Conservation (phyloP, 2,888 invertebrate genomes). For the Mellilla xanthometata region DNA sequence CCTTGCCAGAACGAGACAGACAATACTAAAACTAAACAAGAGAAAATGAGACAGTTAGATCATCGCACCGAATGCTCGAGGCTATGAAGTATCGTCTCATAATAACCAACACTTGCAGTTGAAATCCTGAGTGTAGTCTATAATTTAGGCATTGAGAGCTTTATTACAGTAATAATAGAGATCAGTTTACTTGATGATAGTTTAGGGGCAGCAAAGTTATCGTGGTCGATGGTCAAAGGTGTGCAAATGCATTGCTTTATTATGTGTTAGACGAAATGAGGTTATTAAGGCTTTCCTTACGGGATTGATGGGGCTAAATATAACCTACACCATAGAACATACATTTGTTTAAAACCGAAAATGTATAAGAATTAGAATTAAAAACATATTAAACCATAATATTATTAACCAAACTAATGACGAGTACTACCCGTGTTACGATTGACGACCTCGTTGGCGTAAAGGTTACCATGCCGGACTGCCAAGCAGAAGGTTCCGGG, state of each 20-base stretch:
- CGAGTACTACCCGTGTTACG: too few relatives aligned
- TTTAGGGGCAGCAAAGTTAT: constrained; percentile 28
- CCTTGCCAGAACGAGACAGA: constrained; percentile 39
- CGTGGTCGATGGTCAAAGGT: constrained; percentile 37
- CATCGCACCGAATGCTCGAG: constrained; percentile 55
- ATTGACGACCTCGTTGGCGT: too few relatives aligned
- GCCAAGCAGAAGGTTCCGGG: too few relatives aligned
- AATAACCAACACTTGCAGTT: constrained; percentile 52
- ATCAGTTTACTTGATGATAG: constrained; percentile 15
- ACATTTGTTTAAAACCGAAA: too few relatives aligned
- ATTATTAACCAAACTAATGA: too few relatives aligned
- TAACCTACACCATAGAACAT: too few relatives aligned
- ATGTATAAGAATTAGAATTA: too few relatives aligned
- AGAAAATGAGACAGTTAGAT: constrained; percentile 37
- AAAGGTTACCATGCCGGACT: too few relatives aligned
- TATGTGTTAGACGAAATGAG: constrained; percentile 67
- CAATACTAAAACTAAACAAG: constrained; percentile 29
- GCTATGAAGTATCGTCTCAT: constrained; percentile 61
- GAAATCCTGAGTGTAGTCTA: constrained; percentile 17
- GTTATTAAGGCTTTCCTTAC: constrained; percentile 58
- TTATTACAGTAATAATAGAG: constrained; percentile 41
- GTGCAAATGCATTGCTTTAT: constrained; percentile 61
- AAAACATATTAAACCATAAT: too few relatives aligned
- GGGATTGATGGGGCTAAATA: constrained; percentile 18
- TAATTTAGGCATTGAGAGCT: constrained; percentile 14